Conservation (phyloP, 2,888 invertebrate species). For the Drosophila nr. perissopoda region DNA sequence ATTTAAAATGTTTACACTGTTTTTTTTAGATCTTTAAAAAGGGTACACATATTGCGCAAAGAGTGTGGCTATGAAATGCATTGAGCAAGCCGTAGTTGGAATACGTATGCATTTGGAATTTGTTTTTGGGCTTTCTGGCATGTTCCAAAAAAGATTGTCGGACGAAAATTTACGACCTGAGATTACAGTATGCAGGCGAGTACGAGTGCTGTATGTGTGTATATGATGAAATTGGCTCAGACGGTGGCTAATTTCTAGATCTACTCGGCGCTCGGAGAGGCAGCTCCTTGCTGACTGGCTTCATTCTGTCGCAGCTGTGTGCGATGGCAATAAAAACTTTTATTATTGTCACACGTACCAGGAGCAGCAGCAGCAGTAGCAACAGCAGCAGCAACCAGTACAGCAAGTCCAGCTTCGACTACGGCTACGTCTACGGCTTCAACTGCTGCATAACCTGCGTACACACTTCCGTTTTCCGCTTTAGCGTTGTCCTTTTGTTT, state of each 20-base stretch:
- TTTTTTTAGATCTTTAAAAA: not conserved
- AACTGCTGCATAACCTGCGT: conserved; percentile 71
- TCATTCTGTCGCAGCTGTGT: conserved; percentile 67
- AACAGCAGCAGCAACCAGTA: conserved; percentile 33
- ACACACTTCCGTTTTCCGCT: conserved; percentile 72
- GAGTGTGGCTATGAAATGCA: conserved; percentile 1
- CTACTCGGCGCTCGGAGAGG: conserved; percentile 36
- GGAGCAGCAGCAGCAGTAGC: conserved; percentile 44
- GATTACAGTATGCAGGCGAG: conserved; percentile 36
- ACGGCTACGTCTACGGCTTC: conserved; percentile 21
- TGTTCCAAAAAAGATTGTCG: conserved; percentile 53
- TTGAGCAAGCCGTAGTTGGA: conserved; percentile 2
- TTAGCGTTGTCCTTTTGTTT: conserved; percentile 38
- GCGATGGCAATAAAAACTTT: conserved; percentile 80
- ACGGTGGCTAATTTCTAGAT: conserved; percentile 70
- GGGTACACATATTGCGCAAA: not conserved
- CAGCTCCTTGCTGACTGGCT: conserved; percentile 4
- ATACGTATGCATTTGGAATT: conserved; percentile 27
- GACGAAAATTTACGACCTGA: conserved; percentile 57
- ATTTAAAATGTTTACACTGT: not conserved
- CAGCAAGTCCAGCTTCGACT: conserved; percentile 29
- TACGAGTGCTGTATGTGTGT: conserved; percentile 3
- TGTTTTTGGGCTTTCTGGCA: conserved; percentile 30
- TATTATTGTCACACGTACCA: conserved; percentile 81
- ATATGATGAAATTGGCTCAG: conserved; percentile 59